Conservation (phyloP, 2,888 invertebrate genomes). For the Rotaria socialis region DNA sequence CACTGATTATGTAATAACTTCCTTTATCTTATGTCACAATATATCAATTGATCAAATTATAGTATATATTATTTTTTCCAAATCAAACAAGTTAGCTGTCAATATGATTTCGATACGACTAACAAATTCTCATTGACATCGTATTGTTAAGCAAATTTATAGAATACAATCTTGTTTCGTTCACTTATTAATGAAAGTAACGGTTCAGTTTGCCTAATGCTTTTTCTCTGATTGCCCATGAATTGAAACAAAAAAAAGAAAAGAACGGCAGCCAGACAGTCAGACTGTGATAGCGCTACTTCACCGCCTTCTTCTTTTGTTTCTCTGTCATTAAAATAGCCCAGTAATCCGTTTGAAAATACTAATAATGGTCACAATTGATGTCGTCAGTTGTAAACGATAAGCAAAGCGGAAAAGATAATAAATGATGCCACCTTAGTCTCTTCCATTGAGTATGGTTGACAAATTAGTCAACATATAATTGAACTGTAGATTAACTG, state of each 20-base stretch:
- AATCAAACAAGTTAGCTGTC: neutral
- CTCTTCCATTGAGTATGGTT: neutral
- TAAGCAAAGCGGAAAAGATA: neutral
- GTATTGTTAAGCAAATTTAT: neutral
- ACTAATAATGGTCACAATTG: neutral
- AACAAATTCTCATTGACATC: too few species aligned
- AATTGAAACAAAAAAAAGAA: neutral
- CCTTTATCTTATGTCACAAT: neutral
- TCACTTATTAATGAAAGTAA: neutral
- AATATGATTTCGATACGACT: neutral
- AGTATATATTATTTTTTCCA: neutral
- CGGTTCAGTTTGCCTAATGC: neutral
- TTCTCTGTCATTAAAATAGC: neutral
- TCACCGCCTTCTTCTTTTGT: neutral
- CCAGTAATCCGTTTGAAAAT: neutral
- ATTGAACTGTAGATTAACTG: neutral
- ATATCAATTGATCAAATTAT: neutral
- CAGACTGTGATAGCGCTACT: neutral
- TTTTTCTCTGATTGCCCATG: neutral
- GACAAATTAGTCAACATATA: neutral
- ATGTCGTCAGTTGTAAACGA: conserved; percentile 14
- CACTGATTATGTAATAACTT: neutral
- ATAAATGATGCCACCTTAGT: neutral
- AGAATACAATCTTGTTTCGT: neutral
- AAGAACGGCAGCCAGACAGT: neutral